Evolutionary conservation across 2,888 invertebrate species (phyloP), one percentile per base, ranked within the genome.

Genomic region (Xestia rhomboidea): DNA sequence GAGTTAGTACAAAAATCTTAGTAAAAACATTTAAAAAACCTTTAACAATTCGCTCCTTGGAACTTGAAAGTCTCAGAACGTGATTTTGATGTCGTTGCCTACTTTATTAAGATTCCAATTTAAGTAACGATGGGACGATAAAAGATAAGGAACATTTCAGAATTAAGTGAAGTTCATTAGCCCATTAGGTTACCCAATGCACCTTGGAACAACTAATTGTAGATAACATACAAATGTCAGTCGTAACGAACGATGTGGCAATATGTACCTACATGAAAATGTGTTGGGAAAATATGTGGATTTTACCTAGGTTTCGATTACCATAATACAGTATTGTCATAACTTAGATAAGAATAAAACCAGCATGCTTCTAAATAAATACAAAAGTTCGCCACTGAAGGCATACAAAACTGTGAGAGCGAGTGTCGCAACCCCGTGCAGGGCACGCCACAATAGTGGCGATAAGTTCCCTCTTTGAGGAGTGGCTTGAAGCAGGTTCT

Each of bases 161-260:
- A 79, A 67, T 73, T 62, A 70, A 73, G 34, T 62, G 44, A 69
- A 74, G 60, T 82, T 77, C 77, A 81, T 77, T 71, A 76, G 46
- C 82, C 68, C 49, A 72, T 76, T 78, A 69, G 10, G 51, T 86
- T 88, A 62, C 88, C 38, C 80, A 87, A 88, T 74, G 73, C 71
- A 72, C 77, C 73, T 74, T 79, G 78, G 72, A 81, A 75, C 79
- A 64, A 63, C 79, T 72, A 78, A 87, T 84, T 86, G 68, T 73
- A 75, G 79, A 81, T 84, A 88, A 80, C 77, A 73, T 71, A 75
- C 67, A 84, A 84, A 88, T 81, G 77, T 73, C 73, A 79, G 81
- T 66, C 46, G 77, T 68, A 71, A 69, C 74, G 49, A 62, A 77
- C 60, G 57, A 69, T 87, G 75, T 73, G 54, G 83, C 77, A 83